Evolutionary conservation across 1,140 invertebrate species (phyloP).

Genomic region (Archivesica marissinica): DNA sequence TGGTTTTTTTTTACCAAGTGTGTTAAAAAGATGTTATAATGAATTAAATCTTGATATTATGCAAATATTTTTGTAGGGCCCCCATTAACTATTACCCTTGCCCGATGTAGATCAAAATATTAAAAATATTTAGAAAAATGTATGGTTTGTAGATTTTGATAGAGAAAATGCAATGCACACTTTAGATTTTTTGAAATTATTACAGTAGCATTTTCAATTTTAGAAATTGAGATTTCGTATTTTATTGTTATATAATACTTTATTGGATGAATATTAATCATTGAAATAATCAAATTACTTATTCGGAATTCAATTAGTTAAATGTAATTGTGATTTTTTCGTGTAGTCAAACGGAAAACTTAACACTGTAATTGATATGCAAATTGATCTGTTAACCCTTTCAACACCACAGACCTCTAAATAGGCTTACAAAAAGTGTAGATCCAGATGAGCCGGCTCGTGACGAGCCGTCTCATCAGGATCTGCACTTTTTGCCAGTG

Average conservation of each 20-base stretch:
- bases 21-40: constrained; percentile 19
- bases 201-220: not conserved
- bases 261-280: not conserved
- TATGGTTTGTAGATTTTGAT: constrained; percentile 18
- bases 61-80: constrained; percentile 42
- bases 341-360: too few relatives aligned
- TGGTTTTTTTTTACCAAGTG: constrained; percentile 22
- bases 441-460: too few relatives aligned
- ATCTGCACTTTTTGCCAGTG: too few relatives aligned
- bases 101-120: constrained; percentile 11
- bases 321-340: not conserved
- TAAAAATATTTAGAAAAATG: not conserved
- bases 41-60: constrained; percentile 27
- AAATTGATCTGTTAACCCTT: too few relatives aligned
- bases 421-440: too few relatives aligned
- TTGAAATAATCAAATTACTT: not conserved
- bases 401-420: too few relatives aligned
- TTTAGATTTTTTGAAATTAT: not conserved
- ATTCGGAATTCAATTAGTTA: not conserved
- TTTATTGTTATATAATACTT: not conserved
- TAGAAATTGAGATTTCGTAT: not conserved
- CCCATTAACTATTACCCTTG: not conserved
- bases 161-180: not conserved
- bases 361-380: too few relatives aligned
- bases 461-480: too few relatives aligned